A percentile compares a stretch with the other conserved stretches of the same genome.
Evolutionary conservation across 2,113 vertebrate species (phyloP).

Genomic region (Conger conger): DNA sequence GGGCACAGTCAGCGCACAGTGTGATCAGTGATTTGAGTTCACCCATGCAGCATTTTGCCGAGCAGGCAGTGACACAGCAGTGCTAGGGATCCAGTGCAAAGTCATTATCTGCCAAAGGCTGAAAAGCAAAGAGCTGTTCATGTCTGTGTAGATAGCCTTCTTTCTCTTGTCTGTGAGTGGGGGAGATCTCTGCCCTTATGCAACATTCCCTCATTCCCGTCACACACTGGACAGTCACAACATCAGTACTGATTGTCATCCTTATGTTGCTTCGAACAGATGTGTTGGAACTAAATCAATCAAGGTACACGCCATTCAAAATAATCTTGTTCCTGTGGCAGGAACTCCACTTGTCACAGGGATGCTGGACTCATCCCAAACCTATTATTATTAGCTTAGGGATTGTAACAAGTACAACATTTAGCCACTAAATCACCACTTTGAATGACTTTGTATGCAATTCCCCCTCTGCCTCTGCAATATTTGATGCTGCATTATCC

Average conservation of each 20-base stretch:
- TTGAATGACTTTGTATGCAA: neutral
- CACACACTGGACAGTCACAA: neutral
- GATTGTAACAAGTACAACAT: neutral
- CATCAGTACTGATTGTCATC: neutral
- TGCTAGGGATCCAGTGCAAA: too few relatives aligned
- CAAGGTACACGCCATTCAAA: neutral
- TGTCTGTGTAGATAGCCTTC: neutral
- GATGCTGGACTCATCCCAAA: neutral
- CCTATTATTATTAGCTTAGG: neutral
- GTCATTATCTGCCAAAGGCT: neutral
- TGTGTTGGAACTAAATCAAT: neutral
- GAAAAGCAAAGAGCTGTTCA: neutral
- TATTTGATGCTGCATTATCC: neutral
- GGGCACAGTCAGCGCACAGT: neutral
- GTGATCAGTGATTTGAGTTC: neutral
- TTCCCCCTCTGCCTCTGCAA: neutral
- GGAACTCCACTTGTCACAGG: neutral
- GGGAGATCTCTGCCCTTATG: neutral
- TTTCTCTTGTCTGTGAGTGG: neutral
- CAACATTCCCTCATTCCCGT: neutral
- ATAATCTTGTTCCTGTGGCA: neutral
- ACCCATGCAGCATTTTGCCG: neutral
- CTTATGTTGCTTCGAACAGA: neutral
- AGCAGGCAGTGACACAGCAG: neutral
- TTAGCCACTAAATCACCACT: neutral